These are phyloP conservation scores for Pao palembangensis DNA, from an alignment of 2,113 vertebrate species.

Conservation along the genomic window DNA sequence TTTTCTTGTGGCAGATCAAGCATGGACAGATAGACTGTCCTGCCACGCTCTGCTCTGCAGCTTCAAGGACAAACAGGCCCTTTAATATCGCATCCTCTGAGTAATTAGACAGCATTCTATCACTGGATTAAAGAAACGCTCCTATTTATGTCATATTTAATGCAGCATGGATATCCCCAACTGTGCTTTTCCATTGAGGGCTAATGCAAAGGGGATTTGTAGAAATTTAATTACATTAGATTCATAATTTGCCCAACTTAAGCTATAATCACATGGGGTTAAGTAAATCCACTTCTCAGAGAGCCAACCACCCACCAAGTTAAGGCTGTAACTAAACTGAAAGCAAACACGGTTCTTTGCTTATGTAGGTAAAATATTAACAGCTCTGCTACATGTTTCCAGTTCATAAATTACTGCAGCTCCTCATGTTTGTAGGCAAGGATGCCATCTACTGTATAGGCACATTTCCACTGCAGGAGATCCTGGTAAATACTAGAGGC, in stretches of 20 bases:
- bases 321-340: conserved; percentile 38
- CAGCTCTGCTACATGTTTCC: conserved; percentile 29
- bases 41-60: conserved; percentile 49
- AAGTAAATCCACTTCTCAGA: conserved; percentile 46
- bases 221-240: conserved; percentile 57
- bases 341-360: conserved; percentile 52
- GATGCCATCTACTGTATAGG: conserved; percentile 14
- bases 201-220: conserved; percentile 55
- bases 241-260: conserved; percentile 63
- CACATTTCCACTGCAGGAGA: no score
- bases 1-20: conserved; percentile 54
- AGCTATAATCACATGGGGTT: conserved; percentile 57
- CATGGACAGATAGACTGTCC: conserved; percentile 41
- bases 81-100: conserved; percentile 53
- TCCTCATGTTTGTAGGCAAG: conserved; percentile 8
- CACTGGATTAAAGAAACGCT: conserved; percentile 45
- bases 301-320: conserved; percentile 40
- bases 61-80: conserved; percentile 60
- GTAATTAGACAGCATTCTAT: conserved; percentile 65
- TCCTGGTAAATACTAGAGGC: no score
- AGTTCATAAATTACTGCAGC: conserved; percentile 5
- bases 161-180: conserved; percentile 40
- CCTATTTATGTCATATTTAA: conserved; percentile 55
- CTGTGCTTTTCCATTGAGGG: conserved; percentile 46
- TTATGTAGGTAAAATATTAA: conserved; percentile 59